Conservation (phyloP, 2,888 invertebrate species). For the Thalpophila matura region DNA sequence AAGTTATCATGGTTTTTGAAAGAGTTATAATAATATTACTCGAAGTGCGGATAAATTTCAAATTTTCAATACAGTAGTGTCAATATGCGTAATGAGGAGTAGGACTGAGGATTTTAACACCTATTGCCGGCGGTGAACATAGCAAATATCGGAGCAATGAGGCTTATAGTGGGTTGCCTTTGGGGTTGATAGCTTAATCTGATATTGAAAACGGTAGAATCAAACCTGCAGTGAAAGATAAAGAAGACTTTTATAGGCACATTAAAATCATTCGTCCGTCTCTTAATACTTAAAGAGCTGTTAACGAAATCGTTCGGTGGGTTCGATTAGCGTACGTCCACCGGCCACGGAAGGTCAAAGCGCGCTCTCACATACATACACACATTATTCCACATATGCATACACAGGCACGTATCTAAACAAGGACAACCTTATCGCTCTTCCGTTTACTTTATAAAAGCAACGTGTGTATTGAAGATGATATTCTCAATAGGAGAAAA, state of each 20-base stretch:
- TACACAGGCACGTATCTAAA: constrained; percentile 67
- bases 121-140: not conserved
- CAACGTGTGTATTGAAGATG: constrained; percentile 67
- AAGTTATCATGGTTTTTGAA: constrained; percentile 36
- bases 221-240: not conserved
- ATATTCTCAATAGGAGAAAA: constrained; percentile 52
- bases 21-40: not conserved
- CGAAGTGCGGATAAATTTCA: not conserved
- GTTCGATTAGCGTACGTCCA: constrained; percentile 76
- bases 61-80: not conserved
- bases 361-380: constrained; percentile 66
- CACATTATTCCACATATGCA: constrained; percentile 66
- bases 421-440: constrained; percentile 76
- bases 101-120: not conserved
- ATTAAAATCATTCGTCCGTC: constrained; percentile 19
- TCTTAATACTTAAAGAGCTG: constrained; percentile 41
- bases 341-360: constrained; percentile 82
- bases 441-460: constrained; percentile 78
- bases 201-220: not conserved
- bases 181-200: not conserved
- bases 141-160: not conserved
- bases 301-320: constrained; percentile 53
- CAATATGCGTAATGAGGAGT: not conserved
- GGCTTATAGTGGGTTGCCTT: not conserved
- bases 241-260: not conserved